Base-by-base conservation (phyloP, 2,113 vertebrate genomes). In the Steatornis caripensis region DNA sequence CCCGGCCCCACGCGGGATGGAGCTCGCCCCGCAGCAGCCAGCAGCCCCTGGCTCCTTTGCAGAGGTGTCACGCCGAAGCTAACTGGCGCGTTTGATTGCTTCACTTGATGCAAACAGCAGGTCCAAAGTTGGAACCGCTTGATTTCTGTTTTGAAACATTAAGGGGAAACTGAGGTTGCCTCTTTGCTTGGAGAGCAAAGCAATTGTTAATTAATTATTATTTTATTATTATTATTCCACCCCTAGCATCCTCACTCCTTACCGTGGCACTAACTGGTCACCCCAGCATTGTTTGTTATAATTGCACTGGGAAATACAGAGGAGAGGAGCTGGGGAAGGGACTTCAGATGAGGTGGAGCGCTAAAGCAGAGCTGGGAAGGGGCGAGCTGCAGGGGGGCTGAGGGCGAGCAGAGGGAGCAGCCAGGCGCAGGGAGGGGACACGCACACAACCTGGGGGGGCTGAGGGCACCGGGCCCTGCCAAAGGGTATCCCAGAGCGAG, bases 401-500 rank as follows among this genome's bases (percentile, higher is more conserved):
- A 18, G 54, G 60, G 49, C 5, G 11, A 64, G 51, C 58, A 32
- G 65, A n/a, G 45, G 29, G 30, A 61, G 62, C 34, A 65, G 69
- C 24, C 4, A 12, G 22, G 61, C 41, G 58, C 39, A 3, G 36
- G 51, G 72, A 68, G 16, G 34, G 24, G 54, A 54, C 22, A 19
- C 23, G 10, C 70, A 11, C 10, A 30, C 2, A 7, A 0, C 27
- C 26, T 14, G 71, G 65, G 85, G 86, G 39, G 48, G 29, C 16
- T 34, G 46, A 16, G 87, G 80, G 51, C 79, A 58, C 6, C 9
- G 0, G 76, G 58, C 66, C 14, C 36, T 92, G 96, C 88, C 92
- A 93, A 68, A 69, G 96, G 97, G 93, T 83, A 97, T 95, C 97
- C 97, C 96, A 19, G 20, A 61, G 71, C 7, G 48, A 93, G 87